Conservation (phyloP, 2,797 vertebrate genomes). For the Catostomus latipinnis region DNA sequence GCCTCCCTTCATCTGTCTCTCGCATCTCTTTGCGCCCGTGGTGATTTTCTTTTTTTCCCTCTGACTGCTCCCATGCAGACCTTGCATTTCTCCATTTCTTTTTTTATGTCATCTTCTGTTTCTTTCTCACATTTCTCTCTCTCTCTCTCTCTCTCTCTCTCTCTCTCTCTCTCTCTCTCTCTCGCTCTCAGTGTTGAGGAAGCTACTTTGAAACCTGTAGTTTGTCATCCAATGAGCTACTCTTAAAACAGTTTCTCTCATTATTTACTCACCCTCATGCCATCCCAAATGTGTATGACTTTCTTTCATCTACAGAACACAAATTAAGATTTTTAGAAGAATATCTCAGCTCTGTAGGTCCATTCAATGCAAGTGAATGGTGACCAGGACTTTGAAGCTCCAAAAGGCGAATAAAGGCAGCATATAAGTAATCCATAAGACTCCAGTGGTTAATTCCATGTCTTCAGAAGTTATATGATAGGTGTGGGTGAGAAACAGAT, state of each 20-base stretch:
- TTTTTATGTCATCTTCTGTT: not conserved
- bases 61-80: slow-evolving; percentile 32
- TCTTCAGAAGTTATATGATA: no score
- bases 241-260: not conserved
- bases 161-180: not conserved
- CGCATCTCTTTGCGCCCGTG: not conserved
- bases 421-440: no score
- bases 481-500: no score
- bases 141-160: not conserved
- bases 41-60: slow-evolving; percentile 44
- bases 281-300: no score
- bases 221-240: not conserved
- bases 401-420: no score
- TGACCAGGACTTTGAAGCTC: no score
- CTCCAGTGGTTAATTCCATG: no score
- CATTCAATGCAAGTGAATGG: no score
- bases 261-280: no score
- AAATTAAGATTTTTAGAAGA: no score
- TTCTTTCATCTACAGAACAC: no score
- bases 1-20: slow-evolving; percentile 17
- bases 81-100: not conserved
- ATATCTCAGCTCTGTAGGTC: no score
- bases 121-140: not conserved
- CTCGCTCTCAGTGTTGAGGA: not conserved
- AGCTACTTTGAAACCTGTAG: slow-evolving; percentile 10